phyloP scores from a whole-genome alignment of 2,113 vertebrate genomes.

The Toxotes jaculatrix region DNA sequence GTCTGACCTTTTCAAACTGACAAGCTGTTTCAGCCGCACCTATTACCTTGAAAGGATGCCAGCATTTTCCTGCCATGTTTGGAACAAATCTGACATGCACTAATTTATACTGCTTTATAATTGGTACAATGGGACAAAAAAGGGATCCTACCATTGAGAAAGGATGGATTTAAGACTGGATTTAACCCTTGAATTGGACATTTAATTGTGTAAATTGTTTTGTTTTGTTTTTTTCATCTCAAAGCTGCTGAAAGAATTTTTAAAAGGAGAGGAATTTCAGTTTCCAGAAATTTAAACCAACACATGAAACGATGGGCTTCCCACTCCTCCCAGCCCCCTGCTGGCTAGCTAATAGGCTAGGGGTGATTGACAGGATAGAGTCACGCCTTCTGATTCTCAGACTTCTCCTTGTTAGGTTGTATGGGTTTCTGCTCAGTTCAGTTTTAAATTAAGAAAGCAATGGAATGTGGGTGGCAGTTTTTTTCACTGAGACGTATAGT shows the following conservation, averaged over 20 bases:
- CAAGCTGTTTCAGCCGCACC: slow-evolving; percentile 49
- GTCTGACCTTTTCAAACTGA: slow-evolving; percentile 68
- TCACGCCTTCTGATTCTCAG: slow-evolving; percentile 43
- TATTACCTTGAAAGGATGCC: slow-evolving; percentile 18
- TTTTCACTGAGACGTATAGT: background rate
- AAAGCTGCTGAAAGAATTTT: slow-evolving; percentile 14
- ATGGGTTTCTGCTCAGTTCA: slow-evolving; percentile 34
- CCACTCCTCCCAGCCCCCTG: slow-evolving; percentile 33
- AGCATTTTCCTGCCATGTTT: slow-evolving; percentile 18
- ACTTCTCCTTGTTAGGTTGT: slow-evolving; percentile 42
- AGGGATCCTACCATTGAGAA: slow-evolving; percentile 1
- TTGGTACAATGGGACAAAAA: slow-evolving; percentile 14
- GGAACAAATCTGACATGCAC: slow-evolving; percentile 25
- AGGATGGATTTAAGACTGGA: slow-evolving; percentile 1
- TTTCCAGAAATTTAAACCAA: slow-evolving; percentile 47
- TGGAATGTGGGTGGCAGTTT: background rate
- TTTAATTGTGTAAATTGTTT: background rate
- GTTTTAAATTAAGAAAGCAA: slow-evolving; percentile 15
- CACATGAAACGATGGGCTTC: slow-evolving; percentile 7
- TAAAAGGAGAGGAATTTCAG: slow-evolving; percentile 32
- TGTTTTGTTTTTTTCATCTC: background rate
- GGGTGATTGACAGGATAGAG: slow-evolving; percentile 50
- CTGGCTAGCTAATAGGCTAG: slow-evolving; percentile 41
- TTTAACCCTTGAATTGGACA: slow-evolving; percentile 1
- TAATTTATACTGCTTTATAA: slow-evolving; percentile 31